Percentiles rank a stretch among this genome's conserved stretches.
These are phyloP conservation scores for Lasius platythorax DNA, from an alignment of 2,888 invertebrate genomes.

Conservation along the genomic window DNA sequence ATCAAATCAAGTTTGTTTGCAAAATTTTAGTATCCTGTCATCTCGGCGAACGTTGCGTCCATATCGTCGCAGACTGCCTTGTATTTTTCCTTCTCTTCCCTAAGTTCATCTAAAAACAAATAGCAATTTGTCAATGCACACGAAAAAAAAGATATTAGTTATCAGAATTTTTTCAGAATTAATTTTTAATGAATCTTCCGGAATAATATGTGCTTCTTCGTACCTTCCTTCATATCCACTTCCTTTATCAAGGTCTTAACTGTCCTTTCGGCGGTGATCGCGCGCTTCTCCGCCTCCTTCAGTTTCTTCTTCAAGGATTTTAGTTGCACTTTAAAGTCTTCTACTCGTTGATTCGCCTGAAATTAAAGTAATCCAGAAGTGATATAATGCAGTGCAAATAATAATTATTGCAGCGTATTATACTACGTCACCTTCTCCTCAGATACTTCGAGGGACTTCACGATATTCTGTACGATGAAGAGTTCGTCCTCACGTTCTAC, in stretches of 20 bases:
- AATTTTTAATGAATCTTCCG: not conserved
- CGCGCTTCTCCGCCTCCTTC: constrained; percentile 84
- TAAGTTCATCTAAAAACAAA: constrained; percentile 87
- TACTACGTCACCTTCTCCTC: constrained; percentile 82
- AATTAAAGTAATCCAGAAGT: constrained; percentile 25
- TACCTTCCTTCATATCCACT: constrained; percentile 84
- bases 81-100: constrained; percentile 92
- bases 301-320: constrained; percentile 81
- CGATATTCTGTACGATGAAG: constrained; percentile 85
- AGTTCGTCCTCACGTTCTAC: constrained; percentile 85
- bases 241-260: constrained; percentile 83
- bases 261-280: constrained; percentile 82
- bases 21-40: constrained; percentile 89
- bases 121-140: not conserved
- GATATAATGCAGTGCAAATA: not conserved
- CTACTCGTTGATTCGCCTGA: constrained; percentile 84
- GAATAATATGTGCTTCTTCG: not conserved
- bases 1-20: constrained; percentile 55
- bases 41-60: constrained; percentile 91
- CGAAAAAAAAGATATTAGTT: not conserved
- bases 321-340: constrained; percentile 83
- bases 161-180: not conserved
- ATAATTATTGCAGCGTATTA: not conserved
- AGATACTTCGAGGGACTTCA: constrained; percentile 84
- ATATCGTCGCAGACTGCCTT: constrained; percentile 92